Evolutionary conservation across 2,888 invertebrate species (phyloP), one percentile per base, ranked within the genome.

Genomic region (Diogma glabrata): DNA sequence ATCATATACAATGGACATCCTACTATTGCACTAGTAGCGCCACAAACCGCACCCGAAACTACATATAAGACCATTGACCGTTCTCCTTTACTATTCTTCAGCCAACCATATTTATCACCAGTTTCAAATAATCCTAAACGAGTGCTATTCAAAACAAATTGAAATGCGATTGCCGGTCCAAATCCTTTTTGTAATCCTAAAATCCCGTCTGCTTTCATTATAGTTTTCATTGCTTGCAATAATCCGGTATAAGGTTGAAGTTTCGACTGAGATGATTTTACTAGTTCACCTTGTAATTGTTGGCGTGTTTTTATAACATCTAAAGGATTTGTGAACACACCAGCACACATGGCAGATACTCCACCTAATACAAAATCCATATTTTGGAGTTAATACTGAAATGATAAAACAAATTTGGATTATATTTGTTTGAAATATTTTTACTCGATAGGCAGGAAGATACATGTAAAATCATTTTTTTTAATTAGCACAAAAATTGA

Each of bases 241-340:
- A 88, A 82, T 63, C 89, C 88, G 59, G 72, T 81, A 62, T 87
- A 87, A 48, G 74, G 66, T 49, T 76, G 65, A 8, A 77, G 70
- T 0, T 72, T 71, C 58, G 76, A 76, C 53, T 75, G 70, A 1
- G 87, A 87, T 52, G 75, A 75, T 0, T 82, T 80, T 56, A 77
- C 73, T 12, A 88, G 69, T 67, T 89, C 83, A n/a, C 83, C 83
- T 71, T 93, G 92, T 14, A 93, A 73, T 65, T 93, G 92, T 74
- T 92, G 81, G 0, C 92, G 77, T 14, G 86, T 91, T 73, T 93
- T 93, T 28, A 91, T 60, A 23, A 93, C 91, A 64, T 93, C 92
- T 58, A 91, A 76, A 0, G 92, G 93, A 69, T 93, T 93, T 55
- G 89, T 88, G 63, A 91, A 84, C 62, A 86, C 62, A 2, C 86